These are phyloP conservation scores for Scrobipalpa atriplicella DNA, from an alignment of 2,888 invertebrate genomes.

Conservation along the genomic window DNA sequence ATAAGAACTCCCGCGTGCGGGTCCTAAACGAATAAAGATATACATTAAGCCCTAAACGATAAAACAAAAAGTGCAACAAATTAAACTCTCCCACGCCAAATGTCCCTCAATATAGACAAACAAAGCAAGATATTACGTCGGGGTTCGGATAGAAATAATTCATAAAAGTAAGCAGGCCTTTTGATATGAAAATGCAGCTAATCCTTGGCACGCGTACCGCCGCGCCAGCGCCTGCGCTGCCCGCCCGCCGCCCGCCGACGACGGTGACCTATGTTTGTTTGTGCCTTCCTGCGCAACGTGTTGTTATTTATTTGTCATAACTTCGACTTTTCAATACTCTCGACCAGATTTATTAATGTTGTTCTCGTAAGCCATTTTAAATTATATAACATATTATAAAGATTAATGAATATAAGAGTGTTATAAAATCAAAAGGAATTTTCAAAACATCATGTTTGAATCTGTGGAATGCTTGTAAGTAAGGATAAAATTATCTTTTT, in stretches of 20 bases:
- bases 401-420: conserved; percentile 70
- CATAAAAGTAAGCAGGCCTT: conserved; percentile 74
- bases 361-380: conserved; percentile 60
- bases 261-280: conserved; percentile 66
- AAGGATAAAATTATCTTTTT: not conserved
- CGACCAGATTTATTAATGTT: conserved; percentile 67
- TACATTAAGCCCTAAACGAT: conserved; percentile 64
- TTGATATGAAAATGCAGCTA: conserved; percentile 80
- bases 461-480: conserved; percentile 59
- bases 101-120: conserved; percentile 50
- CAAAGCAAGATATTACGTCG: conserved; percentile 72
- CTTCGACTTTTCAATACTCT: conserved; percentile 71
- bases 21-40: conserved; percentile 56
- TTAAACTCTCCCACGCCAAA: conserved; percentile 78
- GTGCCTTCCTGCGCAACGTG: conserved; percentile 62
- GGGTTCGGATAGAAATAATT: conserved; percentile 71
- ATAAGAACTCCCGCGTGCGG: conserved; percentile 31
- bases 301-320: conserved; percentile 74
- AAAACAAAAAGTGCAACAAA: conserved; percentile 74
- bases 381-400: conserved; percentile 68
- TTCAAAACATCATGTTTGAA: conserved; percentile 53
- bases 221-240: conserved; percentile 48
- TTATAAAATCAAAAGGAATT: conserved; percentile 63
- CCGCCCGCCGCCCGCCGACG: conserved; percentile 46
- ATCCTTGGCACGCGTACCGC: conserved; percentile 75